Evolutionary conservation across 2,888 invertebrate species (phyloP), one percentile per base, ranked within the genome.

Genomic region (Pheosia tremula): DNA sequence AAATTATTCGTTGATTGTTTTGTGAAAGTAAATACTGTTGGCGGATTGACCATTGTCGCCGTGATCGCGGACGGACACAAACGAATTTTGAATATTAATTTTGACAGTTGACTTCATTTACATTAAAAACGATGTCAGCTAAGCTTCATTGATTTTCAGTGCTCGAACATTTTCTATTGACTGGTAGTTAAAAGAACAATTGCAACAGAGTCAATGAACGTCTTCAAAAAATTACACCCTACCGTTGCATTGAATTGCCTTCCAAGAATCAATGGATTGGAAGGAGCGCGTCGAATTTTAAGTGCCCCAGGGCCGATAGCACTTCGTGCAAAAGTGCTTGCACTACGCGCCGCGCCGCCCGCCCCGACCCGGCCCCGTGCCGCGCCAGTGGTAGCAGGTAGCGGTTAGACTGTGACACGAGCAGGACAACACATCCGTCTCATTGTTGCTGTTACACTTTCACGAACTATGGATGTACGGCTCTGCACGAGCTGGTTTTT

Each of bases 1-100:
- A 53, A 37, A 37, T 10, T 24, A 37, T 11, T 37, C 6, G 53
- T 53, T 11, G 37, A 37, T 38, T 53, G 53, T 38, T 37, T 53
- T 53, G 37, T 53, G 36, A 53, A 53, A 53, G 53, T 53, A 53
- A 50, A 50, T 11, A 53, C 53, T 53, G 53, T 10, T 37, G 9
- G 37, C 37, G 37, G 5, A 11, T 50, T 24, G 50, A 47, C 5
- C n/a, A 47, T n/a, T 47, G 47, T n/a, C 47, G n/a, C 11, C 47
- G 47, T 47, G 45, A 11, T 11, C 11, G 3, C 11, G 11, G 10
- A n/a, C 47, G 24, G 24, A 47, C 47, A 43, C 10, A 9, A 8
- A 8, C 8, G 10, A 43, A 7, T 43, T 4, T 43, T 43, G 43
- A 24, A 24, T 24, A 24, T 24, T 24, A 24, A 24, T 8, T 41